Evolutionary conservation across 1,140 invertebrate species (phyloP), one percentile per base, ranked within the genome.

Genomic region (Drosophila cardini): DNA sequence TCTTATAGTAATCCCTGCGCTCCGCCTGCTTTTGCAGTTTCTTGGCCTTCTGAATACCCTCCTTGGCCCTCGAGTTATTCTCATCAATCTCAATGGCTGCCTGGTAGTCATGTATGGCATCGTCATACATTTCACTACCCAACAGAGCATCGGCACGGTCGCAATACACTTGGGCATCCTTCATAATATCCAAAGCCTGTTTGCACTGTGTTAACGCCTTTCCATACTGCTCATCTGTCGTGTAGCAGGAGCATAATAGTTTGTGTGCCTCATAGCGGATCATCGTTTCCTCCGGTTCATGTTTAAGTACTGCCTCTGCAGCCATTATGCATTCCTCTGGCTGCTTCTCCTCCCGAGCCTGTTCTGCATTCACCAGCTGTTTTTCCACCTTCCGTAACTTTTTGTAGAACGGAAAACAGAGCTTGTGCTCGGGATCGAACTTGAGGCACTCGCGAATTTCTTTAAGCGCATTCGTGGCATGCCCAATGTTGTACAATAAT

Each of bases 1-100:
- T 99, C 94, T 99, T 99, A 92, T 99, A 99, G 93, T 99, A 99
- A 93, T 99, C 98, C 87, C 98, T 93, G 82, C 96, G 96, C 82
- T 98, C 97, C 0, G 98, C 94, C 90, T 98, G 96, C 92, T 99
- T 99, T 92, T 98, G 96, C 58, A 99, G 92, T 91, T 98, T 98
- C 92, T 99, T 97, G 1, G 98, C 98, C 84, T 95, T 95, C 69
- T 96, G 94, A 2, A 98, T 91, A 10, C 98, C 98, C 80, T 99
- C 98, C 90, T 97, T 96, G 0, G 98, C 98, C 78, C 97, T 93
- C 75, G 96, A 94, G 64, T 95, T 94, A 42, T 95, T 94, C 56
- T 96, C 94, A 76, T 99, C 97, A 18, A 98, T 93, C 74, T 98
- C 96, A 58, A 97, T 91, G 0, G 98, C 98, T 72, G 96, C 94